Base-by-base conservation (phyloP, 2,113 vertebrate species). In the Hirundichthys speculiger region DNA sequence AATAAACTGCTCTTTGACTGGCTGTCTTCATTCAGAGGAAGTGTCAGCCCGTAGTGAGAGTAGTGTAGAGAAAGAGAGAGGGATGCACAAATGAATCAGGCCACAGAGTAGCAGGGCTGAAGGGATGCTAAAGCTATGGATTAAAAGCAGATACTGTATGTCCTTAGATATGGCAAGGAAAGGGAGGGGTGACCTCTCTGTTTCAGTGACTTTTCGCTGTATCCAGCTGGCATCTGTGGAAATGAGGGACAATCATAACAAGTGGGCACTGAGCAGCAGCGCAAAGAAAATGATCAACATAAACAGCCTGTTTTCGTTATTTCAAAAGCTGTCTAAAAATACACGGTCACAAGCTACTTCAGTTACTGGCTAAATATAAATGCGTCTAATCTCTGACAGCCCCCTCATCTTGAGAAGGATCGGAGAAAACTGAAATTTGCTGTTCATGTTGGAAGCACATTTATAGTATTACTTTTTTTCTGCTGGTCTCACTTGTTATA, bases 351-450 rank as follows among this genome's bases (percentile, higher is more conserved):
- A 52, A 68, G 65, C 30, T 49, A 75, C 81, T 82, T 86, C 75
- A 80, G 64, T 79, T 75, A 63, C 65, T 50, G 43, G 61, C 72
- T 85, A 85, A 83, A 85, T 80, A 89, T 86, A 87, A 88, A 80
- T 39, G 66, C 59, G 75, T 69, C 68, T 72, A 46, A 80, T 82
- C 56, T 62, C 48, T 75, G 75, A 75, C 76, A 76, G 49, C 52
- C 27, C 4, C 50, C 18, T 86, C 53, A 69, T 81, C 61, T 69
- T 73, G 19, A 70, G 27, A 62, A 58, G 50, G 50, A 64, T 77
- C 43, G 41, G 16, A 13, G 42, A 19, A 50, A 2, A 72, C 2
- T 58, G 61, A 27, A 20, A 43, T 43, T 64, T 64, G 16, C 34
- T 57, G 15, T 68, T 77, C 41, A 53, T 68, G 55, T 43, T 49